phyloP scores from a whole-genome alignment of 2,113 vertebrate species.

The Sphyrna mokarran region DNA sequence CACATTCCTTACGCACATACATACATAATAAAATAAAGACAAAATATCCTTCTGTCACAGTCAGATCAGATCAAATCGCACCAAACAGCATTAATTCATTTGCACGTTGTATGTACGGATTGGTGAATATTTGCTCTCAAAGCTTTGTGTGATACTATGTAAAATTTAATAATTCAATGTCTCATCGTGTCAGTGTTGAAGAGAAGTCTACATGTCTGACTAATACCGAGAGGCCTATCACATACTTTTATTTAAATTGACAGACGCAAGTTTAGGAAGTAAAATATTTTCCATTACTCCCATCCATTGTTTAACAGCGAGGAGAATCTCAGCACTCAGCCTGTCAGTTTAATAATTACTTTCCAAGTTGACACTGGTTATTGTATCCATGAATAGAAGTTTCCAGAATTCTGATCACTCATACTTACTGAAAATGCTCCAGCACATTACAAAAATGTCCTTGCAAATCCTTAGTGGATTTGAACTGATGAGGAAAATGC shows the following conservation, averaged over 20 bases:
- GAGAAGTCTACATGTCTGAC: constrained; percentile 2
- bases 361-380: constrained; percentile 11
- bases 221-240: background rate
- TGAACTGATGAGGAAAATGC: background rate
- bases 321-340: background rate
- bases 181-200: constrained; percentile 2
- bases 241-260: constrained; percentile 21
- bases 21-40: background rate
- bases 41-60: background rate
- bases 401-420: background rate
- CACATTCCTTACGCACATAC: background rate
- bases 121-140: constrained; percentile 29
- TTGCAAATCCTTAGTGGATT: background rate
- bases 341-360: constrained; percentile 21
- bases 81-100: constrained; percentile 27
- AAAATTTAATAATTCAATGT: constrained; percentile 25
- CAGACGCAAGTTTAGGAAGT: constrained; percentile 26
- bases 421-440: background rate
- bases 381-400: constrained; percentile 23
- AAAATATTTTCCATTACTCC: constrained; percentile 33
- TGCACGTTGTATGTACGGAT: background rate
- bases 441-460: background rate
- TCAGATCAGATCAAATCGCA: background rate
- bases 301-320: constrained; percentile 25
- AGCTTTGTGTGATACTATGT: constrained; percentile 14